These are phyloP conservation scores for Heliconius himera DNA, from an alignment of 1,140 invertebrate genomes.

Conservation along the genomic window DNA sequence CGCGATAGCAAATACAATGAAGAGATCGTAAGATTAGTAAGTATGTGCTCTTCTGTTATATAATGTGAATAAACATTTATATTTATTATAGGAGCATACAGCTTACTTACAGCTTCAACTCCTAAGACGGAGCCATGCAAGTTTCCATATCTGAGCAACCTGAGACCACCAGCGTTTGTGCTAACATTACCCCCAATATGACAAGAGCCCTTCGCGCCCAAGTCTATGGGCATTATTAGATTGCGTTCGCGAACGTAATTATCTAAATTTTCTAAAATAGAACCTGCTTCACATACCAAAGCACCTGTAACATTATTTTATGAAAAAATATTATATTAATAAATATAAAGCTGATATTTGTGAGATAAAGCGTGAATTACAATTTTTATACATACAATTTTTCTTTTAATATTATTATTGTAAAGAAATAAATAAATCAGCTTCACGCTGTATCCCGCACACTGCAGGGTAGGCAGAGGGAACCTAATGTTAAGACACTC, in stretches of 20 bases:
- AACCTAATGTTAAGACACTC: too few relatives aligned
- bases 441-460: too few relatives aligned
- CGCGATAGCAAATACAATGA: neutral
- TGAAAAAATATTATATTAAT: neutral
- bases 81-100: neutral
- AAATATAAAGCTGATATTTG: neutral
- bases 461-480: too few relatives aligned
- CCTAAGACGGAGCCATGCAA: constrained; percentile 95
- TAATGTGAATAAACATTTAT: neutral
- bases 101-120: constrained; percentile 91
- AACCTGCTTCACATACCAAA: constrained; percentile 94
- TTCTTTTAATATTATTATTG: too few relatives aligned
- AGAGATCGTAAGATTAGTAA: neutral
- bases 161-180: constrained; percentile 98
- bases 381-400: too few relatives aligned
- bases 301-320: constrained; percentile 83
- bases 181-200: constrained; percentile 98
- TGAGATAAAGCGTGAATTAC: too few relatives aligned
- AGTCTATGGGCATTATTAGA: constrained; percentile 96
- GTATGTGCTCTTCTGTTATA: neutral
- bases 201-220: constrained; percentile 98
- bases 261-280: constrained; percentile 94
- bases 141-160: constrained; percentile 96
- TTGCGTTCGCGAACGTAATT: constrained; percentile 86
- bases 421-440: too few relatives aligned